Evolutionary conservation across 2,888 invertebrate genomes (phyloP).

Genomic region (Drosophila macrospina): DNA sequence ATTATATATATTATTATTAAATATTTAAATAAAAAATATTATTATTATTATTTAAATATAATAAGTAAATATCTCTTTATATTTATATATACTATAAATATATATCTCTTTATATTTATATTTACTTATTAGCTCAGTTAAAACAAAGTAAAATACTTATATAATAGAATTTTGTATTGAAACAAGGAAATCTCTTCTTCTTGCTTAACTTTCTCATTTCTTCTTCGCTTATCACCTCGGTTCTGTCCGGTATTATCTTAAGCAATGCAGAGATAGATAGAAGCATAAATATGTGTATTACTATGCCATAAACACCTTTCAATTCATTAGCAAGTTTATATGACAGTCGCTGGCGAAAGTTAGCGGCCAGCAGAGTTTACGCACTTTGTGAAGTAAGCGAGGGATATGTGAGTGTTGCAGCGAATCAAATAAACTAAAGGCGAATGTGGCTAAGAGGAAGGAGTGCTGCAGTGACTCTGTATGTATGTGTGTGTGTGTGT

Average conservation of each 20-base stretch:
- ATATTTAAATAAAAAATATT: too few relatives aligned
- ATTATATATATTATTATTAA: too few relatives aligned
- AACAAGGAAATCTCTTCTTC: too few relatives aligned
- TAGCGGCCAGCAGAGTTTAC: slow-evolving; percentile 51
- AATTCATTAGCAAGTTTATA: slow-evolving; percentile 78
- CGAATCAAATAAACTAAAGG: slow-evolving; percentile 66
- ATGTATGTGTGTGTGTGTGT: slow-evolving; percentile 1
- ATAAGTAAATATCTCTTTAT: too few relatives aligned
- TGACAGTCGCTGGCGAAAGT: slow-evolving; percentile 44
- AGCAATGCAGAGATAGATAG: neutral
- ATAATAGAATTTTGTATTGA: too few relatives aligned
- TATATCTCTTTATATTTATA: too few relatives aligned
- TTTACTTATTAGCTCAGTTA: too few relatives aligned
- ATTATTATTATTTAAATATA: too few relatives aligned
- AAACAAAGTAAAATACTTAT: too few relatives aligned
- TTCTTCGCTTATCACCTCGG: neutral
- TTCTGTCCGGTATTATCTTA: neutral
- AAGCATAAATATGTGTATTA: slow-evolving; percentile 5
- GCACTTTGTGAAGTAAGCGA: slow-evolving; percentile 45
- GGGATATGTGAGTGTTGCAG: slow-evolving; percentile 56
- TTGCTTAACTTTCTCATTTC: neutral
- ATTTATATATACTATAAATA: too few relatives aligned
- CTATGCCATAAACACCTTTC: slow-evolving; percentile 58
- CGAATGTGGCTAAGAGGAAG: slow-evolving; percentile 27
- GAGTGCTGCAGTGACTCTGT: neutral